phyloP scores from a whole-genome alignment of 1,140 invertebrate genomes.

The Ceratina australensis region DNA sequence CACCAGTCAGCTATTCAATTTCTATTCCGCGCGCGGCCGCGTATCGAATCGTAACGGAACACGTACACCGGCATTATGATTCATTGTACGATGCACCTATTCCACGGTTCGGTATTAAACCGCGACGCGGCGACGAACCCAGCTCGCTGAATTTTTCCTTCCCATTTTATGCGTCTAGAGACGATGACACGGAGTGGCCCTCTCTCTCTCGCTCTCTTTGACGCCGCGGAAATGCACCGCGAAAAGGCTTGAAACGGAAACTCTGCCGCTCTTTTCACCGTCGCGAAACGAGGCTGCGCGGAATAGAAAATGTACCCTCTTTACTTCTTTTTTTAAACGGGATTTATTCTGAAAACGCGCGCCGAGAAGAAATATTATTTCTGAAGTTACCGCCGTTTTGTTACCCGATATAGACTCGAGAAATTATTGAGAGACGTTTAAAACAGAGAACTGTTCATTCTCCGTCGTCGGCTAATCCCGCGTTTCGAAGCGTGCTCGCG shows the following conservation, averaged over 20 bases:
- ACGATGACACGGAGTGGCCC: background rate
- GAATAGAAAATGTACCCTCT: background rate
- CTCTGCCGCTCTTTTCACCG: background rate
- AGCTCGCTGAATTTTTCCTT: constrained; percentile 7
- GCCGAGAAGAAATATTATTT: too few species aligned
- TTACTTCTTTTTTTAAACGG: background rate
- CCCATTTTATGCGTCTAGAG: too few species aligned
- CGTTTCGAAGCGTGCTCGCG: background rate
- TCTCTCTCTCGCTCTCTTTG: constrained; percentile 16
- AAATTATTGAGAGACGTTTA: background rate
- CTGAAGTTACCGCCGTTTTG: too few species aligned
- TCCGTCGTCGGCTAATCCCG: background rate
- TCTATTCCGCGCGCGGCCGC: constrained; percentile 30
- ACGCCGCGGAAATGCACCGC: constrained; percentile 12
- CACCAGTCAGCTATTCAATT: constrained; percentile 43
- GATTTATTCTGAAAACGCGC: too few species aligned
- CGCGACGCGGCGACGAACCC: background rate
- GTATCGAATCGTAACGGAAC: constrained; percentile 52
- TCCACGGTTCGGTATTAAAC: constrained; percentile 32
- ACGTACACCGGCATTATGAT: constrained; percentile 29
- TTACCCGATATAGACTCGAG: too few species aligned
- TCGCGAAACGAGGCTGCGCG: background rate
- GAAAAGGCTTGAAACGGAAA: constrained; percentile 22
- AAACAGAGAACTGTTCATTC: background rate
- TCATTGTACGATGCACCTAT: constrained; percentile 16